A percentile compares a stretch with the other conserved stretches of the same genome.
Evolutionary conservation across 2,113 vertebrate species (phyloP).

Genomic region (Tachysurus vachellii): DNA sequence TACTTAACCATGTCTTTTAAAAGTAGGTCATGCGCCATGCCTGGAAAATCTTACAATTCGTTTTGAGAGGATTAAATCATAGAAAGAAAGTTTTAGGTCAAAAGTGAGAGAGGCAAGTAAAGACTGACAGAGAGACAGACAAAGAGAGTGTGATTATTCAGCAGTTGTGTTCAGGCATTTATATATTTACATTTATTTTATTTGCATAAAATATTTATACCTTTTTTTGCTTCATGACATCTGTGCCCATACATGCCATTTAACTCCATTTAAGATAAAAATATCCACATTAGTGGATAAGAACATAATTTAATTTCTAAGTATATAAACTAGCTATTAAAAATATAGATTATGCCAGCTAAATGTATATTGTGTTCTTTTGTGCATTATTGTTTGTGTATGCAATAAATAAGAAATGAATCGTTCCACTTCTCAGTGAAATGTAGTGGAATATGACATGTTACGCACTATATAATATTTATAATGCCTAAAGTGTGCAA

Average conservation of each 20-base stretch:
- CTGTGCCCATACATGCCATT: background rate
- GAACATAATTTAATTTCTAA: background rate
- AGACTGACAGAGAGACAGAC: background rate
- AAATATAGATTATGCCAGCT: background rate
- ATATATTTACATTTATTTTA: background rate
- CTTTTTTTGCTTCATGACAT: background rate
- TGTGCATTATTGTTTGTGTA: background rate
- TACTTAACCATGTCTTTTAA: constrained; percentile 53
- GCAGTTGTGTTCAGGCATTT: background rate
- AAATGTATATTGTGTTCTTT: background rate
- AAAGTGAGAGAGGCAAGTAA: constrained; percentile 45
- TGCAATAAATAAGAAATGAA: background rate
- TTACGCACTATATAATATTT: background rate
- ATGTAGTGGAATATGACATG: background rate
- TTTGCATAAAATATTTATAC: background rate
- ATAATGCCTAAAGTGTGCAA: background rate
- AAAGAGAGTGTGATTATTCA: background rate
- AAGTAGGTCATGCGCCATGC: constrained; percentile 69
- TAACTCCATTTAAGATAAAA: background rate
- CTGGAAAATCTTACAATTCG: constrained; percentile 72
- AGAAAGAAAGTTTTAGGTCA: constrained; percentile 49
- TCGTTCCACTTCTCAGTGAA: background rate
- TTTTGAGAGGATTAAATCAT: constrained; percentile 72
- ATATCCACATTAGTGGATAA: background rate
- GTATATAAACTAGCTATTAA: background rate